Conservation (phyloP, 2,888 invertebrate genomes). For the Embidobia sp. region DNA sequence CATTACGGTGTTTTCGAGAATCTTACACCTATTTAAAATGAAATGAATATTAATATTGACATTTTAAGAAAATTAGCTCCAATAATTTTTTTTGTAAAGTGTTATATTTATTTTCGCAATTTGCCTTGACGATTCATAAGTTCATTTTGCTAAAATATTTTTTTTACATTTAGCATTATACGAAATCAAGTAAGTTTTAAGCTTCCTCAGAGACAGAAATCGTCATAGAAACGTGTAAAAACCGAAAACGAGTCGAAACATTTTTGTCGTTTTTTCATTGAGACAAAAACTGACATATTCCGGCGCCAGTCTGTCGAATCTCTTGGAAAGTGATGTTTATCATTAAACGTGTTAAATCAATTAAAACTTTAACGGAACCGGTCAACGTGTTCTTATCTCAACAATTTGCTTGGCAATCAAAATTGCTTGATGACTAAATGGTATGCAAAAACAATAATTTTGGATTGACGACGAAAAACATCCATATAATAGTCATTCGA, state of each 20-base stretch:
- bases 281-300: conserved; percentile 69
- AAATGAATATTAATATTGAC: too few relatives aligned
- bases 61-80: too few relatives aligned
- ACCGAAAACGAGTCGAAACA: conserved; percentile 57
- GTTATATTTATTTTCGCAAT: too few relatives aligned
- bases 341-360: conserved; percentile 72
- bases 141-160: too few relatives aligned
- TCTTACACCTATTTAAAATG: too few relatives aligned
- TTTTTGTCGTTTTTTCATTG: conserved; percentile 57
- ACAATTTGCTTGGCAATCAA: conserved; percentile 66
- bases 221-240: conserved; percentile 32
- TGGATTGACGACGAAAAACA: conserved; percentile 7
- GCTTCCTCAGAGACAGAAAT: neutral
- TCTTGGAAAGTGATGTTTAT: conserved; percentile 66
- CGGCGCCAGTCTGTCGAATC: conserved; percentile 69
- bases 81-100: too few relatives aligned
- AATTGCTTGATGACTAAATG: conserved; percentile 62
- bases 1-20: conserved; percentile 26
- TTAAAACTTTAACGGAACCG: conserved; percentile 70
- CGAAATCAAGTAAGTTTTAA: neutral
- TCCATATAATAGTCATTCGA: neutral
- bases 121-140: too few relatives aligned
- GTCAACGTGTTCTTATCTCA: conserved; percentile 69
- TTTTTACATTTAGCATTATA: too few relatives aligned
- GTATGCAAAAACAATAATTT: conserved; percentile 47